These are phyloP conservation scores for Acanthopleura granulata DNA, from an alignment of 2,888 invertebrate genomes.

Conservation along the genomic window DNA sequence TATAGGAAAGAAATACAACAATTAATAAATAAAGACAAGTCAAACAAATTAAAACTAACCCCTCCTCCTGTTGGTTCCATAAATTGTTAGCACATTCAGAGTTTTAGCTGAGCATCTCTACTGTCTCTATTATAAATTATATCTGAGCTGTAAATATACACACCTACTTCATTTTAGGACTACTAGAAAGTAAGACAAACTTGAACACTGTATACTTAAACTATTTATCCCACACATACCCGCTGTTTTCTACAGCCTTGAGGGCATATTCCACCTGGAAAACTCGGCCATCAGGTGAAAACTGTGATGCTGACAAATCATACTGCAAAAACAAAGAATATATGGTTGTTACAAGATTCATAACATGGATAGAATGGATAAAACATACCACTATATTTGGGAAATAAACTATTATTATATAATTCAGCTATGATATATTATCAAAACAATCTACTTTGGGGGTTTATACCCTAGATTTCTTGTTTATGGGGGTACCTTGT, in stretches of 20 bases:
- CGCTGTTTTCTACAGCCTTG: slow-evolving; percentile 98
- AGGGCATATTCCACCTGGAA: slow-evolving; percentile 99
- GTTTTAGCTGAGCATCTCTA: no score
- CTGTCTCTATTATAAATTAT: no score
- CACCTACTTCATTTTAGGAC: not conserved
- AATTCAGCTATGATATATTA: no score
- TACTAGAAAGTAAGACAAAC: slow-evolving; percentile 13
- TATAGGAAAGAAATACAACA: slow-evolving; percentile 54
- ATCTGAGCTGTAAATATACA: no score
- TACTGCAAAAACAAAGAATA: slow-evolving; percentile 77
- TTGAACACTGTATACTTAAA: not conserved
- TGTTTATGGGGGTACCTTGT: no score
- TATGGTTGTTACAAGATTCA: no score
- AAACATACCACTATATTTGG: not conserved
- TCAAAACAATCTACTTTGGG: no score
- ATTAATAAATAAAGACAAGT: not conserved
- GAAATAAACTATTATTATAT: not conserved
- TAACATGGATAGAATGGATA: not conserved
- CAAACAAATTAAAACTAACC: not conserved
- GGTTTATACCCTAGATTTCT: no score
- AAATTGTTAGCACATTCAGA: no score
- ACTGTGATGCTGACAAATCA: slow-evolving; percentile 99
- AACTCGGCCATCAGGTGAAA: slow-evolving; percentile 98
- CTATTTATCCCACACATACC: slow-evolving; percentile 73
- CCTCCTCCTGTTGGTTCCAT: no score